A percentile compares a stretch with the other conserved stretches of the same genome.
Conservation (phyloP, 2,797 vertebrate species). For the Pseudopleuronectes americanus region DNA sequence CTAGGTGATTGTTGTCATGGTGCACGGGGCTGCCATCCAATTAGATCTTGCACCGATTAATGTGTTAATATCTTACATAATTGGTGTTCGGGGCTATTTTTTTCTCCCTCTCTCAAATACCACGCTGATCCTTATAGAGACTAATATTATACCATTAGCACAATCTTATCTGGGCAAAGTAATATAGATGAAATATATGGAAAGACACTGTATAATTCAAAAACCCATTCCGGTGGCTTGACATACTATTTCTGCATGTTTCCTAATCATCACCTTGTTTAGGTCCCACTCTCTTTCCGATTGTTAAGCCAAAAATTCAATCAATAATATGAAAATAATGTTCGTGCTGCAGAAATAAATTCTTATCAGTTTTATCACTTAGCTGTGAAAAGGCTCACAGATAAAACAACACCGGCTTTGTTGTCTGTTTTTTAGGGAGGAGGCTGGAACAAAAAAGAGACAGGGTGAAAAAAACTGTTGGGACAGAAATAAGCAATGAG, state of each 20-base stretch:
- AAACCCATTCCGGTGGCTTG: slow-evolving; percentile 59
- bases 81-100: slow-evolving; percentile 81
- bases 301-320: slow-evolving; percentile 40
- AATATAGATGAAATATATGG: slow-evolving; percentile 74
- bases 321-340: slow-evolving; percentile 50
- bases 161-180: slow-evolving; percentile 70
- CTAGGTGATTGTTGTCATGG: slow-evolving; percentile 84
- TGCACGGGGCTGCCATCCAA: slow-evolving; percentile 80
- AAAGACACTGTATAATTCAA: slow-evolving; percentile 64
- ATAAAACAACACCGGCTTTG: slow-evolving; percentile 58
- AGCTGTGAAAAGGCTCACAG: slow-evolving; percentile 43
- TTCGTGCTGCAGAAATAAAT: slow-evolving; percentile 29
- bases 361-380: slow-evolving; percentile 18
- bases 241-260: slow-evolving; percentile 64
- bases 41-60: slow-evolving; percentile 79
- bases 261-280: slow-evolving; percentile 56
- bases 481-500: slow-evolving; percentile 40
- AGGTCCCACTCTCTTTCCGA: slow-evolving; percentile 43
- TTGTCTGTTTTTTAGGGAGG: slow-evolving; percentile 41
- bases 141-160: slow-evolving; percentile 72
- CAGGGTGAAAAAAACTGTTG: slow-evolving; percentile 32
- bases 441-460: slow-evolving; percentile 53
- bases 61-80: slow-evolving; percentile 85
- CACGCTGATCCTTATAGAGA: slow-evolving; percentile 72
- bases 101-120: slow-evolving; percentile 74